phyloP scores from a whole-genome alignment of 2,797 vertebrate species.

The Myiotriccus ornatus region DNA sequence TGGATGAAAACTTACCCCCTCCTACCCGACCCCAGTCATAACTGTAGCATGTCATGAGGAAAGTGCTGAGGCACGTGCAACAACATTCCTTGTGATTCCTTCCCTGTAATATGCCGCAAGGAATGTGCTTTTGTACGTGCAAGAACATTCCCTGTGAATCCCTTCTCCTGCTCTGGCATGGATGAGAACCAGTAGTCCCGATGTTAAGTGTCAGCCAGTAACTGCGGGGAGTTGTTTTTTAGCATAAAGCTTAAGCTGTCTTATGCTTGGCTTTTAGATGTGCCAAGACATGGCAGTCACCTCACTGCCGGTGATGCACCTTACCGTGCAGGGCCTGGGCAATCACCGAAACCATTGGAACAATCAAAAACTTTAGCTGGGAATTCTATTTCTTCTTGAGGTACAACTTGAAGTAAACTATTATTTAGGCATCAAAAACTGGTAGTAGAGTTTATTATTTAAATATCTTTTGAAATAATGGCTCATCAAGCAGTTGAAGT shows the following conservation, averaged over 20 bases:
- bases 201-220: accelerated
- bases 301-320: accelerated
- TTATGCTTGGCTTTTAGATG: neutral
- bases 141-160: neutral
- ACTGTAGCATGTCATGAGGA: accelerated
- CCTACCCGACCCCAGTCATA: accelerated
- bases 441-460: neutral
- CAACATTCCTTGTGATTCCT: neutral
- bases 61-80: accelerated
- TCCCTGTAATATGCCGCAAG: accelerated
- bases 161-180: no score
- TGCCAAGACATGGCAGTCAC: no score
- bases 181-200: accelerated
- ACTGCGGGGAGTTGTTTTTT: accelerated
- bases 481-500: neutral
- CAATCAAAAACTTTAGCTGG: neutral
- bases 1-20: no score
- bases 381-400: neutral
- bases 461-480: neutral
- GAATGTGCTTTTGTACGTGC: accelerated
- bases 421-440: neutral
- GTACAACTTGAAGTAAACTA: neutral
- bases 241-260: accelerated
- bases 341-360: neutral
- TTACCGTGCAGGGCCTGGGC: no score